Evolutionary conservation across 2,113 vertebrate species (phyloP), one percentile per base, ranked within the genome.

Genomic region (Puntigrus tetrazona): DNA sequence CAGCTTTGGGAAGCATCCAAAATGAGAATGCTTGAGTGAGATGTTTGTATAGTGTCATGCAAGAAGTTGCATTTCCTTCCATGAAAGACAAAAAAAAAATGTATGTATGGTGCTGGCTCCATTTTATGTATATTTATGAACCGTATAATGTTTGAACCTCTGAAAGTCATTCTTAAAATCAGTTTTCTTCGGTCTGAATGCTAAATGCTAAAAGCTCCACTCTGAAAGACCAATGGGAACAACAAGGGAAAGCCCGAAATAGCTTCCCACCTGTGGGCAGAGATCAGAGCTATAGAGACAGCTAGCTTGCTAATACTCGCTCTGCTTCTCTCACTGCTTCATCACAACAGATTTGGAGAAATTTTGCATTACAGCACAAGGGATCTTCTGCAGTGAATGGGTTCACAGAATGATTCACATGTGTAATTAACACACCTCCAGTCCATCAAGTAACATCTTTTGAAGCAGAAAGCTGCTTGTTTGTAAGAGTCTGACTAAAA

Each of bases 241-340:
- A 91, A 92, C 89, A 93, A 93, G 90, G 82, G 75, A 69, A 55
- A 5, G 57, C 91, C 91, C 82, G 84, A 94, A 94, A 95, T 94
- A 95, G 93, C 78, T 43, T 76, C 55, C 86, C 94, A 95, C 92
- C 93, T 95, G 94, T 94, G 92, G 67, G 72, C 81, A 89, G 88
- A 86, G 59, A 88, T 95, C 94, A 94, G 50, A 84, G 81, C 82
- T 81, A 86, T 36, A 77, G 83, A 86, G 92, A 94, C 93, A 93
- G 91, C 86, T 85, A 91, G 9, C 78, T 11, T 61, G 52, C n/a
- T 27, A 65, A 79, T 10, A 29, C 57, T 29, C 5, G 52, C 57
- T 43, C 52, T 61, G 25, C n/a, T 61, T 59, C 77, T 25, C 36
- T 78, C 34, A 43, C 22, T 27, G n/a, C 27, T 45, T 11, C 25